A percentile compares a stretch with the other conserved stretches of the same genome.
Conservation (phyloP, 2,797 vertebrate genomes). For the Enteromius argenteus region DNA sequence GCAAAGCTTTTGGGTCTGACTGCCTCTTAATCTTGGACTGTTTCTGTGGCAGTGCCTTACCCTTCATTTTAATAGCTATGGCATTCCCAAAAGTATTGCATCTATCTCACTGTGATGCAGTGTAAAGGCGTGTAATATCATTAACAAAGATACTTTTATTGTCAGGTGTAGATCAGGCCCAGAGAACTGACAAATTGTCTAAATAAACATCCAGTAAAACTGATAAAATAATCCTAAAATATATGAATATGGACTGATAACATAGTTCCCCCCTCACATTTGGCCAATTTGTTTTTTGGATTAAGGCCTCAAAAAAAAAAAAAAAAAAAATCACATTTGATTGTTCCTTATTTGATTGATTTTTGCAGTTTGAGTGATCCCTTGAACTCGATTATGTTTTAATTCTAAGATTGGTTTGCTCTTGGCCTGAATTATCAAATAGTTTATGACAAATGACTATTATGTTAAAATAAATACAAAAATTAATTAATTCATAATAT, state of each 20-base stretch:
- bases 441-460: background rate
- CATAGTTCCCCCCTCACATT: background rate
- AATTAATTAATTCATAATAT: too few relatives aligned
- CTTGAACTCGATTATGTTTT: background rate
- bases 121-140: background rate
- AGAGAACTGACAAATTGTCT: background rate
- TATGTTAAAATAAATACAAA: background rate
- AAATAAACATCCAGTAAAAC: background rate
- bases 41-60: background rate
- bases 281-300: background rate
- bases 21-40: background rate
- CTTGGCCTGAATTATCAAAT: background rate
- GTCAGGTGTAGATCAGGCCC: background rate
- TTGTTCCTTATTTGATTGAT: too few relatives aligned
- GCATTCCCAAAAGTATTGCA: conserved; percentile 6
- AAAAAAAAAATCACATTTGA: too few relatives aligned
- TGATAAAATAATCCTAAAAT: background rate
- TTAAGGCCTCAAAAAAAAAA: background rate
- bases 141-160: background rate
- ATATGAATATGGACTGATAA: background rate
- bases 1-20: background rate
- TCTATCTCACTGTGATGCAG: background rate
- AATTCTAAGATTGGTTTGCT: background rate
- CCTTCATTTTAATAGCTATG: conserved; percentile 20
- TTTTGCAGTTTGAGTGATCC: background rate